A percentile compares a stretch with the other conserved stretches of the same genome.
Conservation (phyloP, 1,140 invertebrate species). For the Cepaea nemoralis region DNA sequence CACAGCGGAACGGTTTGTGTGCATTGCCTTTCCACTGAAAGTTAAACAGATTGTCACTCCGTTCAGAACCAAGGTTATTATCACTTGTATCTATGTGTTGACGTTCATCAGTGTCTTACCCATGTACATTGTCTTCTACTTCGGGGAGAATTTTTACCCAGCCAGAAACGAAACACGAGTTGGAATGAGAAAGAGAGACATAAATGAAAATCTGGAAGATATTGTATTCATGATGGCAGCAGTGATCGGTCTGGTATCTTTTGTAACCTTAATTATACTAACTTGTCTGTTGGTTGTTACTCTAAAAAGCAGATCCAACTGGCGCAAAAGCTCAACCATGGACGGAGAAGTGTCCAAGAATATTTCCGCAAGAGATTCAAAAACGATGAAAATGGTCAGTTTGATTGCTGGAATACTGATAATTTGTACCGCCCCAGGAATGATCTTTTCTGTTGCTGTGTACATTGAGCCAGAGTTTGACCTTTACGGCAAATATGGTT, state of each 20-base stretch:
- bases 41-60: neutral
- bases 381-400: neutral
- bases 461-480: neutral
- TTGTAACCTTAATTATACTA: neutral
- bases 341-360: neutral
- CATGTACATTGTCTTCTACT: neutral
- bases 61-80: neutral
- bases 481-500: neutral
- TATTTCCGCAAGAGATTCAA: neutral
- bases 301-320: neutral
- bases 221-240: neutral
- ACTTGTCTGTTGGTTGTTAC: neutral
- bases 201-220: neutral
- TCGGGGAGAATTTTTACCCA: neutral
- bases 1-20: constrained; percentile 15
- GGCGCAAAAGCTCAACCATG: neutral
- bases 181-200: neutral
- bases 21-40: constrained; percentile 12
- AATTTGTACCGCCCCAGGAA: neutral
- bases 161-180: neutral
- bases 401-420: neutral
- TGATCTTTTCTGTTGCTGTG: neutral
- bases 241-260: neutral
- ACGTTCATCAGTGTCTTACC: neutral
- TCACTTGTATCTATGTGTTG: neutral